Conservation (phyloP, 2,113 vertebrate genomes). For the Salvelinus alpinus region DNA sequence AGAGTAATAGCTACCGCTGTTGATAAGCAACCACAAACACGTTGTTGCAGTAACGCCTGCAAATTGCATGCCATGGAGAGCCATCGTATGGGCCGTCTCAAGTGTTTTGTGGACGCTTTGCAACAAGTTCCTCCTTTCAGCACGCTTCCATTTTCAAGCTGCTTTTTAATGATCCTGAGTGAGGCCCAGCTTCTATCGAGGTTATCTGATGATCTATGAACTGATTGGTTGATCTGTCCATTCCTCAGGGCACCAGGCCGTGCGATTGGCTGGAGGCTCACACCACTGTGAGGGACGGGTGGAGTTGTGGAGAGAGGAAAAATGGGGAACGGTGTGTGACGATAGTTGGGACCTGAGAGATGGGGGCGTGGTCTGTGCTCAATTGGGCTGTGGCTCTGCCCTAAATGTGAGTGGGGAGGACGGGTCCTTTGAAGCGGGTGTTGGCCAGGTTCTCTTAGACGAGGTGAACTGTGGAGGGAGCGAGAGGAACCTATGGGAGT, state of each 20-base stretch:
- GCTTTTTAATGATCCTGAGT: not conserved
- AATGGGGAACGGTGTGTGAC: conserved; percentile 57
- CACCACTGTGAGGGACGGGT: conserved; percentile 54
- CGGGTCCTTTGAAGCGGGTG: conserved; percentile 13
- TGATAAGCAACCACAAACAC: not conserved
- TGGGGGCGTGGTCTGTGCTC: conserved; percentile 48
- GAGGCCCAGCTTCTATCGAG: not conserved
- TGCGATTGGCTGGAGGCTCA: conserved; percentile 33
- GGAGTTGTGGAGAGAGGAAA: conserved; percentile 29
- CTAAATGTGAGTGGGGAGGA: not conserved
- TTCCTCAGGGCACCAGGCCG: conserved; percentile 25
- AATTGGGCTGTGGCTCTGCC: conserved; percentile 48
- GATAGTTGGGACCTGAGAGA: conserved; percentile 40
- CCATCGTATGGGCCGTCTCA: no score
- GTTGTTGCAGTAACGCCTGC: no score
- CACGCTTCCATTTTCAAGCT: not conserved
- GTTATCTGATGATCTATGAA: not conserved
- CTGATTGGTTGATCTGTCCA: not conserved
- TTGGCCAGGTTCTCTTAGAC: conserved; percentile 36
- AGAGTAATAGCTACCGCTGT: not conserved
- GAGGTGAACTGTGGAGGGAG: conserved; percentile 46
- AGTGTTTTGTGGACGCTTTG: no score
- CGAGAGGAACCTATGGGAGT: conserved; percentile 44
- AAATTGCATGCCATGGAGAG: no score
- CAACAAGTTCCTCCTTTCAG: not conserved